phyloP scores from a whole-genome alignment of 2,113 vertebrate genomes.

The Orthonyx spaldingii region DNA sequence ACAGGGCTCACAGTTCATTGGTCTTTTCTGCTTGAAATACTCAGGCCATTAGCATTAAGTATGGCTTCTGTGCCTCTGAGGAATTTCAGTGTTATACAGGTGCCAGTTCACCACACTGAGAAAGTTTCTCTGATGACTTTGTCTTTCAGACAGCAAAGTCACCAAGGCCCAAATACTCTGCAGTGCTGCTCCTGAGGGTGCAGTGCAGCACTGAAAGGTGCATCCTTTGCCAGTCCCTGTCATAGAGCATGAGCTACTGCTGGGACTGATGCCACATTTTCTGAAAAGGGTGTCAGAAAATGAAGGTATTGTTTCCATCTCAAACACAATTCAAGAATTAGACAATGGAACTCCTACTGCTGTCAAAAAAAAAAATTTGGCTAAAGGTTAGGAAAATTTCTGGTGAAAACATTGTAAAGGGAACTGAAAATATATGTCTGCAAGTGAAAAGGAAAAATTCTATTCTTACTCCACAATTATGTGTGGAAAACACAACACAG shows the following conservation, averaged over 20 bases:
- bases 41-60: neutral
- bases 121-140: neutral
- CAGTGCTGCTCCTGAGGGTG: neutral
- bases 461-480: neutral
- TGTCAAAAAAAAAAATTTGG: neutral
- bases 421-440: neutral
- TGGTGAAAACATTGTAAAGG: neutral
- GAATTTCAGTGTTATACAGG: neutral
- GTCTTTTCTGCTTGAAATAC: neutral
- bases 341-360: neutral
- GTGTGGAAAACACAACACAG: neutral
- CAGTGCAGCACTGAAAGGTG: neutral
- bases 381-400: neutral
- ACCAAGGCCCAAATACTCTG: neutral
- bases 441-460: neutral
- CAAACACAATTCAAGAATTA: neutral
- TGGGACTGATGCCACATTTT: neutral
- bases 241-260: neutral
- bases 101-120: neutral
- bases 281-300: neutral
- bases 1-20: neutral
- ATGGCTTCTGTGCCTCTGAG: neutral
- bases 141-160: neutral
- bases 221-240: neutral
- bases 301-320: neutral